Percentiles rank a stretch among this genome's conserved stretches.
These are phyloP conservation scores for Coregonus suidteri DNA, from an alignment of 2,797 vertebrate species.

Conservation along the genomic window DNA sequence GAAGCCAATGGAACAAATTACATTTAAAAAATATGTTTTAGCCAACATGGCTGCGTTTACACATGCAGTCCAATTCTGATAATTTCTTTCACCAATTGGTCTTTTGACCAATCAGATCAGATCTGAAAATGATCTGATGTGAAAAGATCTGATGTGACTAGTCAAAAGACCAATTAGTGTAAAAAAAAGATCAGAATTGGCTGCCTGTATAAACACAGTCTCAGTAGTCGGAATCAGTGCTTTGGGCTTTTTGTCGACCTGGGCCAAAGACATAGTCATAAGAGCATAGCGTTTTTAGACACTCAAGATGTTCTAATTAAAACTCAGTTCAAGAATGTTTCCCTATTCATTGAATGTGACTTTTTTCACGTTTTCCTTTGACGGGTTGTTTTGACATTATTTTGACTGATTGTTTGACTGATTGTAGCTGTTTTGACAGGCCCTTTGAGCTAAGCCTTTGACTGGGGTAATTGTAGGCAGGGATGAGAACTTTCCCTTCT, in stretches of 20 bases:
- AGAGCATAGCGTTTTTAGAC: background rate
- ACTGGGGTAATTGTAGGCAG: background rate
- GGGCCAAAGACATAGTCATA: background rate
- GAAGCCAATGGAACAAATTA: background rate
- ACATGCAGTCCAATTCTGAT: too few relatives aligned
- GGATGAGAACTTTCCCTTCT: background rate
- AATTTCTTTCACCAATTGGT: too few relatives aligned
- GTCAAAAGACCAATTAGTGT: too few relatives aligned
- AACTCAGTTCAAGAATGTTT: background rate
- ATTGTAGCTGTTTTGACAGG: slow-evolving; percentile 8
- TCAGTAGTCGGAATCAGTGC: background rate
- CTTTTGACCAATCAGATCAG: too few relatives aligned
- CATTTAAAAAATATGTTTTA: too few relatives aligned
- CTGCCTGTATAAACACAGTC: too few relatives aligned
- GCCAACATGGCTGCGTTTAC: too few relatives aligned
- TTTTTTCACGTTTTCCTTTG: background rate
- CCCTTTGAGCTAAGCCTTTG: background rate
- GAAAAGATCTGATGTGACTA: too few relatives aligned
- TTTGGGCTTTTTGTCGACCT: background rate
- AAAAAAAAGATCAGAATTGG: too few relatives aligned
- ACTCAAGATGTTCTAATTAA: background rate
- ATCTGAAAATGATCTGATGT: too few relatives aligned
- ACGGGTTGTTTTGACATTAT: slow-evolving; percentile 48
- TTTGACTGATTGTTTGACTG: slow-evolving; percentile 54
- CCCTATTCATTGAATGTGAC: slow-evolving; percentile 4